Conservation (phyloP, 2,888 invertebrate species). For the Bellardia pandia region DNA sequence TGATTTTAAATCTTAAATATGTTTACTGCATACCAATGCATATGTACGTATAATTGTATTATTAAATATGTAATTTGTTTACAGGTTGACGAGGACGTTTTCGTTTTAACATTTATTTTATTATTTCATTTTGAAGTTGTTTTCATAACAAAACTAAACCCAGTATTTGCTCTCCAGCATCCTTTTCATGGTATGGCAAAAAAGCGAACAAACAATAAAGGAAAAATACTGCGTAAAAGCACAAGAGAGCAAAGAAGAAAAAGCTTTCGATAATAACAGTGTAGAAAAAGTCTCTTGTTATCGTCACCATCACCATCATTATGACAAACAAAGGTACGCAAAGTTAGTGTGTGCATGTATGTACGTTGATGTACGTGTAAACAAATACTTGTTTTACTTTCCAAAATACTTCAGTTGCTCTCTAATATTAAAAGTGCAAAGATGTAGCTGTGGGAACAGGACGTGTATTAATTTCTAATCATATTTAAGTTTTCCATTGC, state of each 20-base stretch:
- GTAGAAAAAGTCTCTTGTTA: slow-evolving; percentile 35
- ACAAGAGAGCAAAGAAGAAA: slow-evolving; percentile 38
- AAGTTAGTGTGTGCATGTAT: slow-evolving; percentile 8
- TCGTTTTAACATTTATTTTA: slow-evolving; percentile 17
- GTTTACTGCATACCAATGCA: background rate
- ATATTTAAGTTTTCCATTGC: slow-evolving; percentile 55
- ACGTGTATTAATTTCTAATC: slow-evolving; percentile 33
- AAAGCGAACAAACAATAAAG: background rate
- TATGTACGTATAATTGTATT: background rate
- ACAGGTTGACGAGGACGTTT: background rate
- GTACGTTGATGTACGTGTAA: slow-evolving; percentile 15
- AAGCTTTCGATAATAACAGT: slow-evolving; percentile 45
- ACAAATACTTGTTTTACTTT: slow-evolving; percentile 63
- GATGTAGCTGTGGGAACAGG: slow-evolving; percentile 52
- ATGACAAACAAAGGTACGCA: slow-evolving; percentile 23
- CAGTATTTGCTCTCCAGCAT: slow-evolving; percentile 65
- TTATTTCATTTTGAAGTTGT: background rate
- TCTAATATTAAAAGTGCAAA: slow-evolving; percentile 63
- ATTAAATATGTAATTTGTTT: slow-evolving; percentile 28
- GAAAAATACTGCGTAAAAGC: slow-evolving; percentile 41
- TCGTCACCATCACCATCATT: slow-evolving; percentile 12
- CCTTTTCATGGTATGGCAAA: slow-evolving; percentile 25
- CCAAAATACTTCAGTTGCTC: slow-evolving; percentile 67
- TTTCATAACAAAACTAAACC: slow-evolving; percentile 40
- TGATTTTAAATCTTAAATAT: slow-evolving; percentile 49